Base-by-base conservation (phyloP, 2,113 vertebrate genomes). In the Rhinichthys klamathensis region DNA sequence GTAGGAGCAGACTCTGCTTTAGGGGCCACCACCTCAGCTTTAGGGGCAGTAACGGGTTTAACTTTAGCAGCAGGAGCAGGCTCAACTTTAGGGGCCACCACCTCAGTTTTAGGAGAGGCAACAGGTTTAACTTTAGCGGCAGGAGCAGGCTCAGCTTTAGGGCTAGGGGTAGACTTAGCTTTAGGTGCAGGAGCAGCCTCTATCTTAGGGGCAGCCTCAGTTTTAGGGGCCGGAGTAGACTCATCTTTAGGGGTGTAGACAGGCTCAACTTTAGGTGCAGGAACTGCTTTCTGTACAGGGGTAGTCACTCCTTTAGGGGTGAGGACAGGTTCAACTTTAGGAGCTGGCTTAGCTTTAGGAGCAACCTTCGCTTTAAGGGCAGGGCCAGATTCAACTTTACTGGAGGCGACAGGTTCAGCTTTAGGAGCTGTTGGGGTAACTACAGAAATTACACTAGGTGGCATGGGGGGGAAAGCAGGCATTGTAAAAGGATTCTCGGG, bases 401-500 rank as follows among this genome's bases (percentile, higher is more conserved):
- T 46, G 41, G 32, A 6, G 30, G 76, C 23, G 6, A 25, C 35
- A 63, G 78, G 12, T 21, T 65, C 38, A 46, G 41, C 16, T 46
- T 67, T 65, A 80, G 60, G 60, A 80, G 25, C 61, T 30, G 41
- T 5, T 63, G 58, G 41, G 21, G 60, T 65, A 46, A 81, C 63
- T 54, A 70, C 67, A 41, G 67, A 8, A 1, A 54, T 11, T 58
- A 15, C 11, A 23, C 21, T 72, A 21, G 81, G 81, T 41, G 30
- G 81, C 67, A 83, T 88, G 85, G 95, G 92, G 85, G 92, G 91
- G 74, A 90, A 89, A 75, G 86, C 91, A 32, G 91, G 87, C 80
- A 94, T 91, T 83, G 92, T 92, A 2, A 90, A 60, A 56, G 93
- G 89, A 87, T 92, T 95, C 90, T 95, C 96, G 1, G 97, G 96